Evolutionary conservation across 1,140 invertebrate species (phyloP).

Genomic region (Druon quercuslanigerum): DNA sequence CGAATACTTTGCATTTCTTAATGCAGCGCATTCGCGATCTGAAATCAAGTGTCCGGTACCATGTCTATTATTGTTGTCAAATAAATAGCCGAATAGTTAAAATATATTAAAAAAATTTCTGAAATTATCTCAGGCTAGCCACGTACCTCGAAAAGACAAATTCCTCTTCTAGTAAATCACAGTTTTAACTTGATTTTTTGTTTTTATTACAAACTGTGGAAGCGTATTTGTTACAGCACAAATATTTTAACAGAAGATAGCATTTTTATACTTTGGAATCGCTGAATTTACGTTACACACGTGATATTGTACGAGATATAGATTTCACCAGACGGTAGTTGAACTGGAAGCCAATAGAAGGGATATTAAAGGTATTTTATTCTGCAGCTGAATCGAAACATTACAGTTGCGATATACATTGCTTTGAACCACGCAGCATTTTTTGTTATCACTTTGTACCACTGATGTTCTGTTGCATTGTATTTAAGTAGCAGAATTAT

Average conservation of each 20-base stretch:
- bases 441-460: background rate
- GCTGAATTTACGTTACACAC: constrained; percentile 22
- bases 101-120: background rate
- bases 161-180: no score
- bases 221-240: background rate
- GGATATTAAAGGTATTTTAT: constrained; percentile 30
- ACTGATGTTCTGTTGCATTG: no score
- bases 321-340: constrained; percentile 19
- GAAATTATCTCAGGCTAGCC: background rate
- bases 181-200: background rate
- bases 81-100: background rate
- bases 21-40: constrained; percentile 1
- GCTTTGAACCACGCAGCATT: constrained; percentile 1
- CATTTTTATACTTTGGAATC: background rate
- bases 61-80: background rate
- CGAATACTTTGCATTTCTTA: constrained; percentile 27
- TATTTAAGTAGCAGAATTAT: no score
- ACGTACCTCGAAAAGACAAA: no score
- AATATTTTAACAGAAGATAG: constrained; percentile 6
- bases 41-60: constrained; percentile 2
- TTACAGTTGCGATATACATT: constrained; percentile 9
- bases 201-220: background rate
- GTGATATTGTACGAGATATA: constrained; percentile 17
- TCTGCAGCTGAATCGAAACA: background rate
- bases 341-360: constrained; percentile 13